These are phyloP conservation scores for Arothron firmamentum DNA, from an alignment of 2,113 vertebrate species.

Conservation along the genomic window DNA sequence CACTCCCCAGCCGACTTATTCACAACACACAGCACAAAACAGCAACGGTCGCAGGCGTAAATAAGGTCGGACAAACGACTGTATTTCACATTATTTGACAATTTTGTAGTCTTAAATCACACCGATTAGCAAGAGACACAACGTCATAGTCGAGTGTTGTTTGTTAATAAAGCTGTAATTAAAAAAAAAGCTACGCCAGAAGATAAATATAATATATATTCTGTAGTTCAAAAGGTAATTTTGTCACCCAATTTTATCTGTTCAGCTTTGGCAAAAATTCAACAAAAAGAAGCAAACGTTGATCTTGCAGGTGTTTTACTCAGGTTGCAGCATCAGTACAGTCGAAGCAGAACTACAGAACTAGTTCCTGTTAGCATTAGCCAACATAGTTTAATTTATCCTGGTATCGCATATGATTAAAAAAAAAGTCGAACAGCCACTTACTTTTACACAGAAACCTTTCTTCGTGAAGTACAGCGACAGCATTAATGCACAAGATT, in stretches of 20 bases:
- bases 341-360: background rate
- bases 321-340: too few relatives aligned
- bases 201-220: background rate
- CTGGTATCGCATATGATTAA: background rate
- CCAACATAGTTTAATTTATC: background rate
- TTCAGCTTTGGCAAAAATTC: background rate
- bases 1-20: constrained; percentile 88
- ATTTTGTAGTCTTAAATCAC: too few relatives aligned
- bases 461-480: constrained; percentile 93
- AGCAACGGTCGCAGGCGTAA: background rate
- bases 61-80: too few relatives aligned
- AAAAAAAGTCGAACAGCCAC: constrained; percentile 35
- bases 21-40: background rate
- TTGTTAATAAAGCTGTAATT: constrained; percentile 1
- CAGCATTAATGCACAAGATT: constrained; percentile 86
- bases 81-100: too few relatives aligned
- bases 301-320: background rate
- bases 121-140: too few relatives aligned
- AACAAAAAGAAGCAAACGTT: background rate
- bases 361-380: constrained; percentile 14
- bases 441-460: constrained; percentile 93
- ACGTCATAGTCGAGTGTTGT: background rate
- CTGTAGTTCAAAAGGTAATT: background rate
- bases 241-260: background rate
- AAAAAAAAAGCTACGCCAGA: background rate